Evolutionary conservation across 2,888 invertebrate genomes (phyloP).

Genomic region (Xanthia togata): DNA sequence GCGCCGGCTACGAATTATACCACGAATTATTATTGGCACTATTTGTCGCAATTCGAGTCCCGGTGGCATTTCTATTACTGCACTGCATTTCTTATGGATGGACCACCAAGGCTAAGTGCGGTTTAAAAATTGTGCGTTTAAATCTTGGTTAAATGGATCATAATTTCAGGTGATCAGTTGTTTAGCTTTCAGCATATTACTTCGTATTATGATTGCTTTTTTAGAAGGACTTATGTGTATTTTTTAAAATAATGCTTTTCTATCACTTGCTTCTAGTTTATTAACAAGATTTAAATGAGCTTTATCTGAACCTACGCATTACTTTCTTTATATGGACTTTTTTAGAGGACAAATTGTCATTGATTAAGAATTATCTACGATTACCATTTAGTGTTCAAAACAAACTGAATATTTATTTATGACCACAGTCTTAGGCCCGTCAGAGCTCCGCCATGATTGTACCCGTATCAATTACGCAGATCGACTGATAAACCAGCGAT

Average conservation of each 20-base stretch:
- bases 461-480: constrained; percentile 88
- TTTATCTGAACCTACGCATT: constrained; percentile 13
- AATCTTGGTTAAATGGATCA: constrained; percentile 26
- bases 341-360: constrained; percentile 33
- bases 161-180: constrained; percentile 9
- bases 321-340: constrained; percentile 16
- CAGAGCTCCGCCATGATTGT: constrained; percentile 73
- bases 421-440: constrained; percentile 72
- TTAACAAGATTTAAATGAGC: background rate
- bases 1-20: constrained; percentile 79
- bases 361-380: constrained; percentile 39
- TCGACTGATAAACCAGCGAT: constrained; percentile 83
- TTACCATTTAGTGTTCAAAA: constrained; percentile 52
- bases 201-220: constrained; percentile 2
- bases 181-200: background rate
- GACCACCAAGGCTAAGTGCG: constrained; percentile 68
- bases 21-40: constrained; percentile 83
- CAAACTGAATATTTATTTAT: constrained; percentile 72
- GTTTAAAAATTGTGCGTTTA: constrained; percentile 34
- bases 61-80: constrained; percentile 72
- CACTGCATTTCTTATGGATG: constrained; percentile 64
- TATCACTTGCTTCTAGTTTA: background rate
- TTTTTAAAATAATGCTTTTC: background rate
- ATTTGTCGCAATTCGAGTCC: constrained; percentile 79
- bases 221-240: background rate